Conservation (phyloP, 2,888 invertebrate genomes). For the Priocnemis perturbator region DNA sequence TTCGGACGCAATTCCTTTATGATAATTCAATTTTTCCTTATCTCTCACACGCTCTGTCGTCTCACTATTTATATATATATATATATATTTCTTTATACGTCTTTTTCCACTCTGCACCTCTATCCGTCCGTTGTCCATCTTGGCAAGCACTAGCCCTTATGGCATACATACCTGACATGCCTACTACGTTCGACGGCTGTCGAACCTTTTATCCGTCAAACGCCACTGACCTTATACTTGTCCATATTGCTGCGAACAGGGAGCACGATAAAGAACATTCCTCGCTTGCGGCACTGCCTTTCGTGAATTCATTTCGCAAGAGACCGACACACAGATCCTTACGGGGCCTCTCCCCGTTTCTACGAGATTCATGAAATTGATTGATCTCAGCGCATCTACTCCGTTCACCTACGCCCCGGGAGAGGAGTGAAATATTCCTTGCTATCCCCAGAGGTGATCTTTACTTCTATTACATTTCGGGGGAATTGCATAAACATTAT, state of each 20-base stretch:
- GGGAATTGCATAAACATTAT: too few relatives aligned
- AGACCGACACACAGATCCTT: background rate
- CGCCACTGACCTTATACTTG: conserved; percentile 46
- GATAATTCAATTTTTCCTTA: conserved; percentile 67
- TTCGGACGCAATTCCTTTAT: conserved; percentile 66
- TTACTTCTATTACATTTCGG: too few relatives aligned
- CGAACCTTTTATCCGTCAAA: conserved; percentile 53
- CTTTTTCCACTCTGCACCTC: conserved; percentile 5
- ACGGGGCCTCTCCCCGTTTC: background rate
- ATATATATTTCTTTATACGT: background rate
- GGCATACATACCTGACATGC: conserved; percentile 47
- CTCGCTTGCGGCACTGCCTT: conserved; percentile 25
- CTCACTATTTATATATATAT: background rate
- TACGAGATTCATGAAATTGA: conserved; percentile 43
- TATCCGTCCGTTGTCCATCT: conserved; percentile 11
- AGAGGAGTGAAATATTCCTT: conserved; percentile 26
- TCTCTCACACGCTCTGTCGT: conserved; percentile 19
- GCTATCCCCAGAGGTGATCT: background rate
- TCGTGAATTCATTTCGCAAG: conserved; percentile 54
- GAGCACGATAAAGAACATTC: conserved; percentile 43
- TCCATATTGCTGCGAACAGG: conserved; percentile 48
- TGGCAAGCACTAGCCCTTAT: conserved; percentile 19
- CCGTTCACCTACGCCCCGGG: too few relatives aligned
- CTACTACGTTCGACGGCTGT: conserved; percentile 25
- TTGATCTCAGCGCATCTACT: conserved; percentile 26